A percentile compares a stretch with the other conserved stretches of the same genome.
Conservation (phyloP, 1,140 invertebrate genomes). For the Diachasma alloeum region DNA sequence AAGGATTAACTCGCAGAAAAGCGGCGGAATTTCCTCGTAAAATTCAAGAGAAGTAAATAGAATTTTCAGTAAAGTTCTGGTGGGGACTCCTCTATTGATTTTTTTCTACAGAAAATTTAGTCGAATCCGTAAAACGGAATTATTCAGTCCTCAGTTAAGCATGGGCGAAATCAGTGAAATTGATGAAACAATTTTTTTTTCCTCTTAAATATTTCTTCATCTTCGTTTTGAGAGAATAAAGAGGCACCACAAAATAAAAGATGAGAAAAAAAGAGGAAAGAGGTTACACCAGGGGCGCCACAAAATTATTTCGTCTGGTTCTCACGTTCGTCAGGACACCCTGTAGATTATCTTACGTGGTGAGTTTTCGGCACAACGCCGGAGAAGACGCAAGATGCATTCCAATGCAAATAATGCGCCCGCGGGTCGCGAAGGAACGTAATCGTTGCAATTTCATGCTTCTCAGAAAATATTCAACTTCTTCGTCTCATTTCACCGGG, state of each 20-base stretch:
- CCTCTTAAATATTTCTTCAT: background rate
- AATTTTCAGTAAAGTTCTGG: too few species aligned
- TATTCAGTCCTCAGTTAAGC: too few species aligned
- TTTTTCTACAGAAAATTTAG: too few species aligned
- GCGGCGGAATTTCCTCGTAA: too few species aligned
- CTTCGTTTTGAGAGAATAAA: background rate
- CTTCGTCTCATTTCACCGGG: background rate
- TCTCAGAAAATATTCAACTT: constrained; percentile 51
- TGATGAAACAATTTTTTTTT: background rate
- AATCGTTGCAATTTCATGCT: constrained; percentile 61
- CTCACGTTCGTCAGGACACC: constrained; percentile 51
- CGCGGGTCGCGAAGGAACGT: constrained; percentile 44
- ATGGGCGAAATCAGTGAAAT: background rate
- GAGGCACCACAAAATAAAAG: background rate
- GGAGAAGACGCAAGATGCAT: constrained; percentile 46
- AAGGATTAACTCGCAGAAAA: too few species aligned
- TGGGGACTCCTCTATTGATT: too few species aligned
- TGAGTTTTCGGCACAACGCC: constrained; percentile 43
- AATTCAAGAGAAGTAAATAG: too few species aligned
- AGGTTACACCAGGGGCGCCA: background rate
- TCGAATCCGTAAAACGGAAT: too few species aligned
- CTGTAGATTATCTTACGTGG: constrained; percentile 50
- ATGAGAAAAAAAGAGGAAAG: background rate
- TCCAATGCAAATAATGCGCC: constrained; percentile 62
- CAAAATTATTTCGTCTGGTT: constrained; percentile 34